Base-by-base conservation (phyloP, 2,888 invertebrate species). In the Ypsolopha scabrella region DNA sequence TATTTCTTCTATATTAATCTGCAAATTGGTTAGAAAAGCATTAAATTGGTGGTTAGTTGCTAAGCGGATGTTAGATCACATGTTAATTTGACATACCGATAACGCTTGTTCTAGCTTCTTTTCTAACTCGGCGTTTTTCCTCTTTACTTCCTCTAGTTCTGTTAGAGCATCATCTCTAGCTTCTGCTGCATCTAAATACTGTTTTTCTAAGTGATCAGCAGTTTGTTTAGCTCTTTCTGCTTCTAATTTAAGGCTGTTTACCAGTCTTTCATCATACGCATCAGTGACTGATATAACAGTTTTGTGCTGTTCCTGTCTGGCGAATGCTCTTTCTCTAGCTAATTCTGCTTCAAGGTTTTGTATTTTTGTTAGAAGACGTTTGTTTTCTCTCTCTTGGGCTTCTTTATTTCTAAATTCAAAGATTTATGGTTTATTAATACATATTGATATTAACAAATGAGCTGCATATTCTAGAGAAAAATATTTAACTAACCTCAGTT, bases 321-420 rank as follows among this genome's bases (percentile, higher is more conserved):
- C 81, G 39, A 86, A 80, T 38, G 89, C 87, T 54, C 89, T 88
- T 68, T 92, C 92, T 62, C 93, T 91, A 54, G 94, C 93, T 58
- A 94, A 69, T 70, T 95, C 94, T 9, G 93, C 92, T 79, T 95
- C 94, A 59, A 95, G 82, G 65, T 94, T 94, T 34, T 92, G 89
- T 69, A 95, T 91, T 74, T 91, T 91, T 49, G 93, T 91, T 70
- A 91, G 85, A 49, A 96, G 88, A 63, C 94, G 91, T 72, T 95
- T 95, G 69, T 95, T 96, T 77, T 96, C 96, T 65, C 94, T 85
- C 61, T 93, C 93, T 65, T 94, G 90, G 0, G 93, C 93, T 75
- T 95, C 95, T 67, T 95, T 95, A 67, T 94, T 94, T 65, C 93
- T 89, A 60, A 10, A 38, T 10, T 38, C 6, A 38, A 8, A 38